phyloP scores from a whole-genome alignment of 2,797 vertebrate genomes.

The Myotis planiceps region DNA sequence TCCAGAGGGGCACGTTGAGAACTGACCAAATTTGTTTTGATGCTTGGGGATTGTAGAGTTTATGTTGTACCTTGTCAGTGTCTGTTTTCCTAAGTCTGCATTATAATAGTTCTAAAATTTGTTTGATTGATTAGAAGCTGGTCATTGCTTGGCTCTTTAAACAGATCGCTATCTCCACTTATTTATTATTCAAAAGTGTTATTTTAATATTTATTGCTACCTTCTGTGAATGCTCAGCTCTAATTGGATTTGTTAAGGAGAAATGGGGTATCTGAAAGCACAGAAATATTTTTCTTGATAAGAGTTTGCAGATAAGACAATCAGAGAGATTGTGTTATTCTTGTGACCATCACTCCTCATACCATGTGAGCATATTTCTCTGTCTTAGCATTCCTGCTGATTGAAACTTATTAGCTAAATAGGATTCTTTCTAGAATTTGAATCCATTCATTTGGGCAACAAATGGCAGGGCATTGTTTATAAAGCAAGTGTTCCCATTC shows the following conservation, averaged over 20 bases:
- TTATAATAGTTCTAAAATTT: slow-evolving; percentile 26
- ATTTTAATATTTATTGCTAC: slow-evolving; percentile 81
- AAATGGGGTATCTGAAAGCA: slow-evolving; percentile 66
- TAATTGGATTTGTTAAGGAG: slow-evolving; percentile 60
- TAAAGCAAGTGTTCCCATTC: background rate
- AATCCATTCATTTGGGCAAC: slow-evolving; percentile 45
- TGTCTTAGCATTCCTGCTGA: slow-evolving; percentile 39
- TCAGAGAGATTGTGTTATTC: slow-evolving; percentile 67
- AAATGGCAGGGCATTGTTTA: background rate
- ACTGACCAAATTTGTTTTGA: slow-evolving; percentile 54
- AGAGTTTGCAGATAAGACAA: slow-evolving; percentile 74
- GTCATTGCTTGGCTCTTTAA: slow-evolving; percentile 56
- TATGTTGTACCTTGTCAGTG: background rate
- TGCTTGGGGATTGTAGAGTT: slow-evolving; percentile 2
- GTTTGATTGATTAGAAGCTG: slow-evolving; percentile 56
- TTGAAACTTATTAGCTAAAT: slow-evolving; percentile 28
- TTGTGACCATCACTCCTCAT: slow-evolving; percentile 43
- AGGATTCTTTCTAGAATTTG: slow-evolving; percentile 46
- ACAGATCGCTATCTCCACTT: slow-evolving; percentile 59
- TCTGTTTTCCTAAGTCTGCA: slow-evolving; percentile 52
- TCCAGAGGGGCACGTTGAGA: slow-evolving; percentile 47
- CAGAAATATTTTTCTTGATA: slow-evolving; percentile 63
- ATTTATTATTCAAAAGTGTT: slow-evolving; percentile 81
- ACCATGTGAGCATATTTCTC: slow-evolving; percentile 54
- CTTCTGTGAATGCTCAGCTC: slow-evolving; percentile 71